Base-by-base conservation (phyloP, 2,888 invertebrate species). In the Caradrina kadenii region DNA sequence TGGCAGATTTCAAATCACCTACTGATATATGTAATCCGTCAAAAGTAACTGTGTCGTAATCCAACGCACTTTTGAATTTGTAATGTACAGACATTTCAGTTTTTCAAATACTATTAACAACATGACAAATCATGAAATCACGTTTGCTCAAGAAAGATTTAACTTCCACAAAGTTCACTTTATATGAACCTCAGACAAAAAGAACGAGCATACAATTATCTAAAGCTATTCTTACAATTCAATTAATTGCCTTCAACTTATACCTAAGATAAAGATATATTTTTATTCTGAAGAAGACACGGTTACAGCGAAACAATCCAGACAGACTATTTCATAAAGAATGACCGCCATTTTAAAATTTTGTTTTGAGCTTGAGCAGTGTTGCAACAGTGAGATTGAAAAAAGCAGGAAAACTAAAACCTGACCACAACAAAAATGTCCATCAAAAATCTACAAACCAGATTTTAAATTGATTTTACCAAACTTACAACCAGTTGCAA, bases 11-110 rank as follows among this genome's bases (percentile, higher is more conserved):
- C 80, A 99, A 96, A 92, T 99, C 99, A 58, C 97, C 98, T 82
- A 99, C 98, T 55, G 99, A 98, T 89, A 99, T 99, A 92, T 99
- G 98, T 72, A 99, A 96, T 72, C 99, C 99, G 97, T 99, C 99
- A 92, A 99, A 99, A 50, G 99, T 98, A 78, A 99, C 97, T 11
- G 99, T 99, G 92, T 99, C 99, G 96, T 98, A 99, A 93, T 99
- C 99, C 90, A 99, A 96, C 75, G 99, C 98, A 89, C 99, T 99
- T 96, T 99, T 99, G 93, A 99, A 99, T 95, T 99, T 99, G 96
- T 99, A 99, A 95, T 99, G 99, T 83, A 99, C 99, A 89, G 99
- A 99, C 98, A 99, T 99, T 90, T 92, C 96, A 89, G 86, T 71
- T 79, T 84, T 74, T 79, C 85, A 80, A 53, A 62, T 21, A 52